phyloP scores from a whole-genome alignment of 1,140 invertebrate genomes.

The Dendrolimus kikuchii region DNA sequence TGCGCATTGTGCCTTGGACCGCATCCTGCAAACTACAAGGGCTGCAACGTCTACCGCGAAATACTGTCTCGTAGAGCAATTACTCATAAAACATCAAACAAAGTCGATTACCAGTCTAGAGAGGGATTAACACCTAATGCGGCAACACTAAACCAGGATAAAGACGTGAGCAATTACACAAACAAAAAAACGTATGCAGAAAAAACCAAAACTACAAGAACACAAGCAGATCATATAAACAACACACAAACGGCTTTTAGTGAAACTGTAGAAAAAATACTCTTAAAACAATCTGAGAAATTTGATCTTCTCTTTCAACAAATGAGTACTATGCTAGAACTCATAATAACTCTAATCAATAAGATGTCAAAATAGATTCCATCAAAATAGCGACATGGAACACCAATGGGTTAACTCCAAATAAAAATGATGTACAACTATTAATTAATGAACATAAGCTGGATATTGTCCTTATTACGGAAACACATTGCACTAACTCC shows the following conservation, averaged over 20 bases:
- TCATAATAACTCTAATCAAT: constrained; percentile 1
- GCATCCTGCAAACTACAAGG: constrained; percentile 1
- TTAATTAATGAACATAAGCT: not conserved
- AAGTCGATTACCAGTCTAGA: not conserved
- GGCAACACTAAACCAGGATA: too few relatives aligned
- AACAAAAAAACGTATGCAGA: not conserved
- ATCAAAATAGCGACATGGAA: constrained; percentile 1
- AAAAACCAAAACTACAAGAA: not conserved
- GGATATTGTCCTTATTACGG: not conserved
- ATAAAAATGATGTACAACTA: constrained; percentile 1
- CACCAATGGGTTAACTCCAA: constrained; percentile 1
- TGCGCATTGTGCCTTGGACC: not conserved
- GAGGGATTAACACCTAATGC: not conserved
- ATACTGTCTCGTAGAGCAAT: not conserved
- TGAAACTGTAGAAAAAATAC: not conserved
- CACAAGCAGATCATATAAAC: not conserved
- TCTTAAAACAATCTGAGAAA: constrained; percentile 3
- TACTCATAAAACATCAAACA: not conserved
- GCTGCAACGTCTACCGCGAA: not conserved
- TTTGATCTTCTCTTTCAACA: constrained; percentile 1
- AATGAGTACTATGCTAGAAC: constrained; percentile 1
- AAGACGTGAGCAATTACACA: too few relatives aligned
- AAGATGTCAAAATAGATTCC: not conserved
- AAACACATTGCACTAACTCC: not conserved
- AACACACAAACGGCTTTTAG: not conserved